Evolutionary conservation across 2,888 invertebrate species (phyloP).

Genomic region (Apomyelois bistriatella): DNA sequence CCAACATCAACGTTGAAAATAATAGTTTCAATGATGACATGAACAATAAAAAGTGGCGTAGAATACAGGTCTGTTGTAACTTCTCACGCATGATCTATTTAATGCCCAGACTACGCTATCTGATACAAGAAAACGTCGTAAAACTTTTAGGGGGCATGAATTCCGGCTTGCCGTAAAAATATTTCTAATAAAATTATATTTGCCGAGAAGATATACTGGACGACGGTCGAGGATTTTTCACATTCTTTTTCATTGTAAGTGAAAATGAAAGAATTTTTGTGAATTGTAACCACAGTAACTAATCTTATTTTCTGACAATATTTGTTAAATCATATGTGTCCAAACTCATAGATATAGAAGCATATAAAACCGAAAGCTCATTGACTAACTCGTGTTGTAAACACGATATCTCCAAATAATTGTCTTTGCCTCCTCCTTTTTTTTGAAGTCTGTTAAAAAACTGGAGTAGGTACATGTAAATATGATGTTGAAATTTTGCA

Average conservation of each 20-base stretch:
- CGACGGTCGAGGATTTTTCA: slow-evolving; percentile 18
- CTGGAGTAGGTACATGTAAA: too few relatives aligned
- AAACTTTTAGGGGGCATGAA: slow-evolving; percentile 54
- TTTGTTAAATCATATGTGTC: too few relatives aligned
- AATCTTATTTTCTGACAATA: too few relatives aligned
- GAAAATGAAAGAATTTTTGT: slow-evolving; percentile 19
- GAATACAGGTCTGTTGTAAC: slow-evolving; percentile 30
- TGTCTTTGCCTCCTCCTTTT: too few relatives aligned
- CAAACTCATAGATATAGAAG: too few relatives aligned
- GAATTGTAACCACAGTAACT: too few relatives aligned
- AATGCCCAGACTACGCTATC: slow-evolving; percentile 35
- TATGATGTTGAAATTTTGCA: too few relatives aligned
- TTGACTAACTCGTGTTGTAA: too few relatives aligned
- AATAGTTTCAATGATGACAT: slow-evolving; percentile 26
- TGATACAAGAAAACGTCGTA: slow-evolving; percentile 45
- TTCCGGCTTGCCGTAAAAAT: slow-evolving; percentile 47
- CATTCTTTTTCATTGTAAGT: slow-evolving; percentile 20
- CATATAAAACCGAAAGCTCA: too few relatives aligned
- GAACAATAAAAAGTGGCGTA: slow-evolving; percentile 37
- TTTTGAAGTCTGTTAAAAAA: too few relatives aligned
- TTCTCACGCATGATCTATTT: slow-evolving; percentile 42
- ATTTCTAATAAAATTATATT: slow-evolving; percentile 61
- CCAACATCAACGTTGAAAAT: neutral
- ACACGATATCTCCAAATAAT: too few relatives aligned
- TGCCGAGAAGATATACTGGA: slow-evolving; percentile 33